Evolutionary conservation across 1,140 invertebrate species (phyloP).

Genomic region (Monochamus saltuarius): DNA sequence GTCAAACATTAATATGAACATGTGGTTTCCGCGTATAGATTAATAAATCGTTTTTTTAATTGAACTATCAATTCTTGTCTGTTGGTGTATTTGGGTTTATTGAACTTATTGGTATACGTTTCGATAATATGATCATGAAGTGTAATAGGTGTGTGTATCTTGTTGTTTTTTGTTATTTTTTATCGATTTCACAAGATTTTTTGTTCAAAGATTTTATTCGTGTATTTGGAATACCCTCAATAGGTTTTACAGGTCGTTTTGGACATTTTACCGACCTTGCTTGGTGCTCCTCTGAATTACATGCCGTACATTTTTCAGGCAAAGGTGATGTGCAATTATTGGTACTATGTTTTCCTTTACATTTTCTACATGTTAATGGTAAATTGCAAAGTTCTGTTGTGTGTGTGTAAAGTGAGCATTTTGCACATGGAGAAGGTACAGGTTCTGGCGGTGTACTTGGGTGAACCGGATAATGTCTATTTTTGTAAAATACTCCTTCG

Average conservation of each 20-base stretch:
- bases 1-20: too few relatives aligned
- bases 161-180: constrained; percentile 5
- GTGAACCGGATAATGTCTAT: constrained; percentile 12
- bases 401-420: constrained; percentile 14
- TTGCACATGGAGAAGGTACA: constrained; percentile 6
- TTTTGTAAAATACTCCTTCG: constrained; percentile 14
- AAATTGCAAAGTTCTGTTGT: constrained; percentile 9
- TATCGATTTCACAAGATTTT: constrained; percentile 11
- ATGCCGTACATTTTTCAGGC: constrained; percentile 15
- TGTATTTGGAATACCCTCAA: constrained; percentile 10
- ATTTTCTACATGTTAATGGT: constrained; percentile 10
- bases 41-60: too few relatives aligned
- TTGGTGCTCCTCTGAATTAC: constrained; percentile 14
- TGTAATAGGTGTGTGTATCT: constrained; percentile 11
- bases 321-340: constrained; percentile 5
- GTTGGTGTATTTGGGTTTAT: constrained; percentile 1
- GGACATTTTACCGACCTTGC: constrained; percentile 10
- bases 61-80: background rate
- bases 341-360: background rate
- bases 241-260: constrained; percentile 9
- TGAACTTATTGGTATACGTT: constrained; percentile 9
- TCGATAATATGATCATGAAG: constrained; percentile 19
- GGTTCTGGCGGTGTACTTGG: constrained; percentile 12
- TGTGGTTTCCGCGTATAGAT: too few relatives aligned
- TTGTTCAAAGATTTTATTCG: constrained; percentile 17